phyloP scores from a whole-genome alignment of 2,888 invertebrate genomes.

The Heteropelma amictum region DNA sequence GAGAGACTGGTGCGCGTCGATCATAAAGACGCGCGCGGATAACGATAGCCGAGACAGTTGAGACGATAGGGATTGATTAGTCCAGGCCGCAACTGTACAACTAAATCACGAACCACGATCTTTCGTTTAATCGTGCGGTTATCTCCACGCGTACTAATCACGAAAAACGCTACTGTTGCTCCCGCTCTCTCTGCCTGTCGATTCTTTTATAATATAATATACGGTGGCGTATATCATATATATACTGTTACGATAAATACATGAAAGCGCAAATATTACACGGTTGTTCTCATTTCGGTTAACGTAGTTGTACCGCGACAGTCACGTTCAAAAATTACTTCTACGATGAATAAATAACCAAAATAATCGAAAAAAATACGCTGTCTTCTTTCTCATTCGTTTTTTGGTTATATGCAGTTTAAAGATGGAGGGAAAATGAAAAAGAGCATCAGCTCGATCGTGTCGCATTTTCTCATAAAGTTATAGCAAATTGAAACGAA shows the following conservation, averaged over 20 bases:
- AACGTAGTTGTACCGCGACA: too few relatives aligned
- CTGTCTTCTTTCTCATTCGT: too few relatives aligned
- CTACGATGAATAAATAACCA: too few relatives aligned
- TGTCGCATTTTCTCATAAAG: background rate
- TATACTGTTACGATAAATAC: too few relatives aligned
- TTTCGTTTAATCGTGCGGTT: slow-evolving; percentile 24
- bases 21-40: slow-evolving; percentile 39
- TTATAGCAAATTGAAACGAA: background rate
- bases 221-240: background rate
- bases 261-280: too few relatives aligned
- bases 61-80: slow-evolving; percentile 36
- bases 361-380: too few relatives aligned
- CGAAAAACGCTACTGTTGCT: background rate
- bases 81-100: slow-evolving; percentile 1
- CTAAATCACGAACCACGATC: slow-evolving; percentile 16
- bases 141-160: background rate
- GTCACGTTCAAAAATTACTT: too few relatives aligned
- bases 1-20: slow-evolving; percentile 26
- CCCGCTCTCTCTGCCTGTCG: background rate
- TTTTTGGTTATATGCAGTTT: too few relatives aligned
- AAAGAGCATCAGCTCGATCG: background rate
- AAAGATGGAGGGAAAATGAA: too few relatives aligned
- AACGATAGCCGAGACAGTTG: slow-evolving; percentile 23
- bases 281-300: too few relatives aligned
- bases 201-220: background rate